A percentile compares a stretch with the other conserved stretches of the same genome.
phyloP scores from a whole-genome alignment of 1,140 invertebrate genomes.

The Zaprionus ornatus region DNA sequence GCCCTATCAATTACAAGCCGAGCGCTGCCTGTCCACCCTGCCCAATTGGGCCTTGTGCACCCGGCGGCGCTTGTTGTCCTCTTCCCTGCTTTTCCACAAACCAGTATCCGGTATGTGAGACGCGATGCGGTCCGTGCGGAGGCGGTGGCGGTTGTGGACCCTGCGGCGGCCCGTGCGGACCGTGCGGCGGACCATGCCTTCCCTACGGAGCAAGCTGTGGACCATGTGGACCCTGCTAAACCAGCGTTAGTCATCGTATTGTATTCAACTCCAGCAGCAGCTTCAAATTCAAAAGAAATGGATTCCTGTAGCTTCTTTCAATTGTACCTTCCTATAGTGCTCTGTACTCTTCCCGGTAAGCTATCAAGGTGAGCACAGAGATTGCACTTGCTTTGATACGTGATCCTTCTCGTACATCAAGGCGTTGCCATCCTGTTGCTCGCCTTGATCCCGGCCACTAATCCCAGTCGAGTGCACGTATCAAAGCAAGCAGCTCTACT shows the following conservation, averaged over 20 bases:
- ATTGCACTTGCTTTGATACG: conserved; percentile 61
- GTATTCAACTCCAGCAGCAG: not conserved
- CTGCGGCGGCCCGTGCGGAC: conserved; percentile 51
- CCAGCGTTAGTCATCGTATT: not conserved
- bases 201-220: conserved; percentile 16
- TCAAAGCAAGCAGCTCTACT: conserved; percentile 26
- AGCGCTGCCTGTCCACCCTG: conserved; percentile 62
- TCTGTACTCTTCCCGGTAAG: conserved; percentile 15
- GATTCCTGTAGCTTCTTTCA: not conserved
- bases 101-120: conserved; percentile 65
- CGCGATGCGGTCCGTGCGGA: conserved; percentile 67
- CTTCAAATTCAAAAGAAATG: not conserved
- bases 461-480: conserved; percentile 30
- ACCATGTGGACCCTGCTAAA: conserved; percentile 56
- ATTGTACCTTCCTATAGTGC: not conserved
- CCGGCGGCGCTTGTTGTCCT: conserved; percentile 51
- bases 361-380: conserved; percentile 59
- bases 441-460: conserved; percentile 41
- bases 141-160: conserved; percentile 60
- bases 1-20: conserved; percentile 60
- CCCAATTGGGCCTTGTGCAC: conserved; percentile 53
- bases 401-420: conserved; percentile 45
- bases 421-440: conserved; percentile 50
- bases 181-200: conserved; percentile 28
- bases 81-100: conserved; percentile 61